Evolutionary conservation across 2,888 invertebrate species (phyloP).

Genomic region (Sminthurides aquaticus): DNA sequence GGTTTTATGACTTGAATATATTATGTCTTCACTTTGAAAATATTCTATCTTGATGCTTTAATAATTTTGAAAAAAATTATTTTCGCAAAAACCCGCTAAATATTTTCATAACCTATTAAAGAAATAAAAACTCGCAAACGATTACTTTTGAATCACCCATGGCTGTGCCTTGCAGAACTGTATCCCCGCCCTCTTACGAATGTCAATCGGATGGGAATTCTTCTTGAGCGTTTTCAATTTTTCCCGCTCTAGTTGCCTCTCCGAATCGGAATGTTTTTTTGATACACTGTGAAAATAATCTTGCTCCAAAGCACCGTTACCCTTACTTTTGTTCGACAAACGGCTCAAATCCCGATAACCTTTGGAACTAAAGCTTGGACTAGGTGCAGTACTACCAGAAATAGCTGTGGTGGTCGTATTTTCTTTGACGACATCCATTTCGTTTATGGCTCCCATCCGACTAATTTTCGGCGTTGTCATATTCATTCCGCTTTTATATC

Average conservation of each 20-base stretch:
- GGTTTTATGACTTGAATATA: too few relatives aligned
- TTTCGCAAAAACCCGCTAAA: too few relatives aligned
- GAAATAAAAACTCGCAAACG: too few relatives aligned
- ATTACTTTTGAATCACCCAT: slow-evolving; percentile 12
- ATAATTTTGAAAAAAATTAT: too few relatives aligned
- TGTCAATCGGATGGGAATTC: not conserved
- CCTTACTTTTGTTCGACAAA: not conserved
- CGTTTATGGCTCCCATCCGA: not conserved
- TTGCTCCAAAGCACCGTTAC: not conserved
- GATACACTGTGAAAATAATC: too few relatives aligned
- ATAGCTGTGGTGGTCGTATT: too few relatives aligned
- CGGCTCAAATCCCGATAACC: not conserved
- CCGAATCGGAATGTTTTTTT: not conserved
- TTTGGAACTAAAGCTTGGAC: not conserved
- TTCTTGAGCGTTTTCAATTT: not conserved
- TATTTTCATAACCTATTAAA: too few relatives aligned
- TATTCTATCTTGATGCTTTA: too few relatives aligned
- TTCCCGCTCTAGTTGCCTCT: not conserved
- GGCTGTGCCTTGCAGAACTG: slow-evolving; percentile 16
- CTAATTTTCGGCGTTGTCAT: not conserved
- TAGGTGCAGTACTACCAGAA: too few relatives aligned
- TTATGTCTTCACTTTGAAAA: too few relatives aligned
- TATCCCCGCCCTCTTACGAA: not conserved
- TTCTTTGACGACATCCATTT: not conserved
- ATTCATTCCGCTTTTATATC: not conserved